A percentile compares a stretch with the other conserved stretches of the same genome.
These are phyloP conservation scores for Dicrostonyx torquatus DNA, from an alignment of 2,797 vertebrate genomes.

Conservation along the genomic window DNA sequence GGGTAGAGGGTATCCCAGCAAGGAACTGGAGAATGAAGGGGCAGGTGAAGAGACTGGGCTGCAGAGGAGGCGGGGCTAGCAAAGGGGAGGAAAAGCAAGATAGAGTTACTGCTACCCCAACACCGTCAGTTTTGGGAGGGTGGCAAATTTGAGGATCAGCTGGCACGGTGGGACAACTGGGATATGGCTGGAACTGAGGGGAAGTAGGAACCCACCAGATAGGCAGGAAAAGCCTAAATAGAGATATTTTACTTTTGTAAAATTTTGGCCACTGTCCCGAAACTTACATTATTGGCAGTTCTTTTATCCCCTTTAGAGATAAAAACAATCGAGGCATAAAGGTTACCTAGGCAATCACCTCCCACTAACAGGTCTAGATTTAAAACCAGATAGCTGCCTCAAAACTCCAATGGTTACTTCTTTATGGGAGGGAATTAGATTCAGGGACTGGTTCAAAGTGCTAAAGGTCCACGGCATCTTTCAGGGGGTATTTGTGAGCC, in stretches of 20 bases:
- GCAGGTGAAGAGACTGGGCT: not conserved
- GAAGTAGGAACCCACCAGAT: conserved; percentile 79
- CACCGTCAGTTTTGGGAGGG: not conserved
- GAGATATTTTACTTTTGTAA: not conserved
- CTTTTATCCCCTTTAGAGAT: not conserved
- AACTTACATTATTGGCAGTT: not conserved
- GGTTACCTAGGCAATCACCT: not conserved
- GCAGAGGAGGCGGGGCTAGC: not conserved
- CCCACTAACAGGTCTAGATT: not conserved
- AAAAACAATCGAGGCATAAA: not conserved
- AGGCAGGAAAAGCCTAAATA: not conserved
- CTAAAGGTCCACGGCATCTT: not conserved
- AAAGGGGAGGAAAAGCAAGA: not conserved
- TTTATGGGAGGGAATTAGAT: not conserved
- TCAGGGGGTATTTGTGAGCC: not conserved
- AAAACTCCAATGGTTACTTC: not conserved
- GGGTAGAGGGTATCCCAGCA: not conserved
- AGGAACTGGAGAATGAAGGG: not conserved
- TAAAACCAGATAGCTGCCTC: not conserved
- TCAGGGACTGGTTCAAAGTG: not conserved
- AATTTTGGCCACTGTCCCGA: not conserved
- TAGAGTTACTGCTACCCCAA: rapidly evolving
- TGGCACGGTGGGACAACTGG: not conserved
- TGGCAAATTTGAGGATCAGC: not conserved
- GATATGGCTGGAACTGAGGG: not conserved